Percentiles rank a stretch among this genome's conserved stretches.
Conservation (phyloP, 2,797 vertebrate genomes). For the Microctenopoma stevenorrisi region DNA sequence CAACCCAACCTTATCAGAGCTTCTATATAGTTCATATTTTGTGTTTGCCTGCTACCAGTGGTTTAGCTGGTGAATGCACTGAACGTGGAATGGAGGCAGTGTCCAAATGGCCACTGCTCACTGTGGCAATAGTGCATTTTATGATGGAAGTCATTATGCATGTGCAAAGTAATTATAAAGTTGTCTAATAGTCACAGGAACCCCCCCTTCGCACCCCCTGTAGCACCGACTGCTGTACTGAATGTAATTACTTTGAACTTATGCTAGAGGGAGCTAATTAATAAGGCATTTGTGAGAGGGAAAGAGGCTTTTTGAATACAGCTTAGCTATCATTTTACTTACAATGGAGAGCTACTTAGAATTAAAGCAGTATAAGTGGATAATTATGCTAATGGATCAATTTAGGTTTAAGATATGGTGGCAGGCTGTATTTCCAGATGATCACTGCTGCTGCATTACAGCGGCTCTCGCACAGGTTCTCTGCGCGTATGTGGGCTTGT, state of each 20-base stretch:
- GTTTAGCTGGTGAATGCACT: slow-evolving; percentile 17
- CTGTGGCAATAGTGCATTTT: slow-evolving; percentile 33
- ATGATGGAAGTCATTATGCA: slow-evolving; percentile 36
- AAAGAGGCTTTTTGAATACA: slow-evolving; percentile 79
- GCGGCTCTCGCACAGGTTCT: slow-evolving; percentile 52
- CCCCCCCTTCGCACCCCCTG: slow-evolving; percentile 21
- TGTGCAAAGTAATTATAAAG: slow-evolving; percentile 61
- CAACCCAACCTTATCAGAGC: slow-evolving; percentile 64
- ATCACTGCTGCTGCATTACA: slow-evolving; percentile 50
- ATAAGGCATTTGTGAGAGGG: slow-evolving; percentile 78
- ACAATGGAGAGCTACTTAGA: slow-evolving; percentile 80
- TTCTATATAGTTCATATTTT: slow-evolving; percentile 55
- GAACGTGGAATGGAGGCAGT: slow-evolving; percentile 23
- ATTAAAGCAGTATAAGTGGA: slow-evolving; percentile 81
- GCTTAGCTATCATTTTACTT: slow-evolving; percentile 78
- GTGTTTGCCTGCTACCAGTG: slow-evolving; percentile 34
- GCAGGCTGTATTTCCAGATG: slow-evolving; percentile 72
- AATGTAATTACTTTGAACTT: slow-evolving; percentile 77
- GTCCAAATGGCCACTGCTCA: slow-evolving; percentile 33
- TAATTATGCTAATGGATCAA: slow-evolving; percentile 83
- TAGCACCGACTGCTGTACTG: slow-evolving; percentile 49
- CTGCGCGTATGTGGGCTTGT: slow-evolving; percentile 53
- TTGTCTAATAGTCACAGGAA: slow-evolving; percentile 57
- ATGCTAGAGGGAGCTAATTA: slow-evolving; percentile 87
- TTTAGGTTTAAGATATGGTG: slow-evolving; percentile 78